These are phyloP conservation scores for Calonectris borealis DNA, from an alignment of 2,113 vertebrate species.

Conservation along the genomic window DNA sequence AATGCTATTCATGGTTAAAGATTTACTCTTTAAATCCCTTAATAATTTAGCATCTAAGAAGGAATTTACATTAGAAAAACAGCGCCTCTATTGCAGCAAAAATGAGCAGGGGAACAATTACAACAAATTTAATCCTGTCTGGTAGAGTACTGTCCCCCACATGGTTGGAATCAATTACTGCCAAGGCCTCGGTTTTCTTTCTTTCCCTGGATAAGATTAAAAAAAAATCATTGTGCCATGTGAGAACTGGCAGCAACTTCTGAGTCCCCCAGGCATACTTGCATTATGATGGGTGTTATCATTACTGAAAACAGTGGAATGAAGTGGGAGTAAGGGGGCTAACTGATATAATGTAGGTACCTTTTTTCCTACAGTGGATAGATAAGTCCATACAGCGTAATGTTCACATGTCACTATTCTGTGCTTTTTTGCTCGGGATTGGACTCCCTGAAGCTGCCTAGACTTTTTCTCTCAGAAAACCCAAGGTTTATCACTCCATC, in stretches of 20 bases:
- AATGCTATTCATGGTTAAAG: neutral
- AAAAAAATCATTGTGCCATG: neutral
- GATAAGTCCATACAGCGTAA: neutral
- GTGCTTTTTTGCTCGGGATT: neutral
- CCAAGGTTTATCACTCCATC: neutral
- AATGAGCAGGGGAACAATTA: neutral
- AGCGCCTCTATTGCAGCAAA: neutral
- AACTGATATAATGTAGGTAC: neutral
- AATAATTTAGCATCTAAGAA: neutral
- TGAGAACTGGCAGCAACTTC: neutral
- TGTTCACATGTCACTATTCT: neutral
- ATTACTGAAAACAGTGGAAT: neutral
- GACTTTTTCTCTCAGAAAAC: neutral
- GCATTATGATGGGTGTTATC: neutral
- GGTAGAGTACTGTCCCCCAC: neutral
- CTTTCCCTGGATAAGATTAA: neutral
- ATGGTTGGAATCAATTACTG: neutral
- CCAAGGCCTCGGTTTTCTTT: neutral
- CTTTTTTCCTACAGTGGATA: neutral
- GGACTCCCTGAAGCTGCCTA: neutral
- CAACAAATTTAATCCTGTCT: neutral
- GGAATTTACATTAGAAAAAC: neutral
- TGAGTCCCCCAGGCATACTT: neutral
- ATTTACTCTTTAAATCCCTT: neutral
- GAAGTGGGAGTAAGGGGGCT: neutral